phyloP scores from a whole-genome alignment of 2,888 invertebrate species.

The Eulithis prunata region DNA sequence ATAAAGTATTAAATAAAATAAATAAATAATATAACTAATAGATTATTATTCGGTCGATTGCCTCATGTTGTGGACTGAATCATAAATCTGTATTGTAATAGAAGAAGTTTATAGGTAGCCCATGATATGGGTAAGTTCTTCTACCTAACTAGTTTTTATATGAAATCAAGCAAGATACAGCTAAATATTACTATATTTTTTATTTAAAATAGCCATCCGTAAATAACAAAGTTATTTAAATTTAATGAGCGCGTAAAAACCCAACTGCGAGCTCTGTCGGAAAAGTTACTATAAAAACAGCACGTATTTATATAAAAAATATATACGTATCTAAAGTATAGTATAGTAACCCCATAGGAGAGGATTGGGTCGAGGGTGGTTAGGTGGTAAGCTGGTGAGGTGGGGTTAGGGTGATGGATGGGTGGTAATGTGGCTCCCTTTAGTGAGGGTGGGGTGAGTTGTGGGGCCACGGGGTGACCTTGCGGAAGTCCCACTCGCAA shows the following conservation, averaged over 20 bases:
- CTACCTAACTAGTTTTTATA: too few species aligned
- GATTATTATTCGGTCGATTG: too few species aligned
- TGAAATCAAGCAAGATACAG: background rate
- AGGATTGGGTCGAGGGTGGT: constrained; percentile 10
- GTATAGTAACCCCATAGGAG: constrained; percentile 9
- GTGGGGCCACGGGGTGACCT: constrained; percentile 54
- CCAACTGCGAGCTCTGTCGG: background rate
- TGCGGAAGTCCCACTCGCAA: constrained; percentile 60
- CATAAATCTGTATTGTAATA: too few species aligned
- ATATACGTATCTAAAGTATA: constrained; percentile 5
- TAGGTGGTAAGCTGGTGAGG: constrained; percentile 9
- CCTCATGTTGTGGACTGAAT: too few species aligned
- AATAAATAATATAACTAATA: too few species aligned
- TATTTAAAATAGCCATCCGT: background rate
- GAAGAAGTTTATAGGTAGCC: too few species aligned
- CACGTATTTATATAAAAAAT: constrained; percentile 7
- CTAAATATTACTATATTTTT: background rate
- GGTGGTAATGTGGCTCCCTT: constrained; percentile 13
- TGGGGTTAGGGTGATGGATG: constrained; percentile 32
- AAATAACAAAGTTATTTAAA: constrained; percentile 5
- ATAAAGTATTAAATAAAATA: too few species aligned
- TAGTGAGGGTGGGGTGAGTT: constrained; percentile 29
- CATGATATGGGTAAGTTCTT: too few species aligned
- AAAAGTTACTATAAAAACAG: constrained; percentile 11
- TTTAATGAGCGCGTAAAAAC: constrained; percentile 8